Conservation (phyloP, 2,888 invertebrate genomes). For the Smittia aterrima region DNA sequence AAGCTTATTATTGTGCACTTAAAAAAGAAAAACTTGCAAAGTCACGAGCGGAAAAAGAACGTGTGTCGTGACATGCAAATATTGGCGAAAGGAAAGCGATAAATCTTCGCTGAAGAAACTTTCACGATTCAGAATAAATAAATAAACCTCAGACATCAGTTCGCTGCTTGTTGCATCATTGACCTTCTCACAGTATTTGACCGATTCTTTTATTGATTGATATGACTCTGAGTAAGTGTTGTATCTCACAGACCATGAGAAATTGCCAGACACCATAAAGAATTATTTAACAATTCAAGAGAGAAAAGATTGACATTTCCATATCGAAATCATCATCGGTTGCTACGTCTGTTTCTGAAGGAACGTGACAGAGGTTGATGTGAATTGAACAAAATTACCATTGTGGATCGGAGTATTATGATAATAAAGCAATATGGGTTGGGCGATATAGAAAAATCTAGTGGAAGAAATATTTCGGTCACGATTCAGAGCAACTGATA, state of each 20-base stretch:
- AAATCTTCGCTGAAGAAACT: neutral
- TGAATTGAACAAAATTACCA: slow-evolving; percentile 10
- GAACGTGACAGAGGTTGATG: slow-evolving; percentile 39
- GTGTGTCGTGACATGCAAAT: neutral
- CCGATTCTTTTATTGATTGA: neutral
- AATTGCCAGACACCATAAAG: neutral
- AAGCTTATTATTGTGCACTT: neutral
- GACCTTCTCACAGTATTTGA: neutral
- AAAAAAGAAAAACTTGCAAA: neutral
- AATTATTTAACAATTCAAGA: neutral
- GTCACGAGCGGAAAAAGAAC: neutral
- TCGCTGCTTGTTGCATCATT: slow-evolving; percentile 7
- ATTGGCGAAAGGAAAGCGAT: neutral
- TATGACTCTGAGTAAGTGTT: neutral
- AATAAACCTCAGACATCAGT: neutral
- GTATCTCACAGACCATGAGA: neutral
- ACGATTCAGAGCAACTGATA: slow-evolving; percentile 28
- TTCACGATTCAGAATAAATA: neutral
- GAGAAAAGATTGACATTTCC: neutral
- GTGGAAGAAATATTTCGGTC: slow-evolving; percentile 33
- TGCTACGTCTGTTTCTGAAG: neutral
- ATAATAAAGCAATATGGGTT: slow-evolving; percentile 32
- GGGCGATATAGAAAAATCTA: neutral
- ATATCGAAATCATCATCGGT: neutral
- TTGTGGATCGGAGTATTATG: slow-evolving; percentile 23